Conservation (phyloP, 2,888 invertebrate genomes). For the Mylabris sibirica region DNA sequence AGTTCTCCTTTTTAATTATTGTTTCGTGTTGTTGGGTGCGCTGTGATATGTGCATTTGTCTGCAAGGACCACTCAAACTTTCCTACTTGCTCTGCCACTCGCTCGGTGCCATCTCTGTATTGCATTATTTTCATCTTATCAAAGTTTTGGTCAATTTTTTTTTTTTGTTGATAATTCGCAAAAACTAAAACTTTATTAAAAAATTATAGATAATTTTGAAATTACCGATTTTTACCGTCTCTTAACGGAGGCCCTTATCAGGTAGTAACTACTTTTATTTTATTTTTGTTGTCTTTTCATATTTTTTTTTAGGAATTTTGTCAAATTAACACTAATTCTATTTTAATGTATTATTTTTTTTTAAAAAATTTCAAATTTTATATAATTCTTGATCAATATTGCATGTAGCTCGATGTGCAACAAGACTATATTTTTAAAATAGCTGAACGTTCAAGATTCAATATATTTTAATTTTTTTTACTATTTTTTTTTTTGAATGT, state of each 20-base stretch:
- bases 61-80: conserved; percentile 85
- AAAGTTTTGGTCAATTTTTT: conserved; percentile 23
- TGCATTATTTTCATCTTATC: conserved; percentile 43
- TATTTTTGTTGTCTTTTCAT: conserved; percentile 12
- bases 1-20: conserved; percentile 42
- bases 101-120: conserved; percentile 56
- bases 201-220: conserved; percentile 15
- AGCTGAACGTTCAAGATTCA: conserved; percentile 29
- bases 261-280: conserved; percentile 32
- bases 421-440: conserved; percentile 27
- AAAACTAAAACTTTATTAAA: conserved; percentile 19
- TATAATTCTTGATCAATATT: conserved; percentile 25
- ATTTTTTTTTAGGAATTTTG: conserved; percentile 14
- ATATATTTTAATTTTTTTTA: conserved; percentile 28
- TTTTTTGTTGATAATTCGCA: conserved; percentile 7
- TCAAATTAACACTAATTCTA: conserved; percentile 1
- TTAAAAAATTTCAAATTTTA: conserved; percentile 12
- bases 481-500: conserved; percentile 52
- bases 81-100: conserved; percentile 66
- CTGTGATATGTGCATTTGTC: conserved; percentile 64
- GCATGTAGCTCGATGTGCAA: conserved; percentile 49
- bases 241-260: conserved; percentile 31
- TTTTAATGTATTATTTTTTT: conserved; percentile 14
- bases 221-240: conserved; percentile 5
- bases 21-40: conserved; percentile 61